Evolutionary conservation across 1,140 invertebrate species (phyloP), one percentile per base, ranked within the genome.

Genomic region (Anthonomus grandis): DNA sequence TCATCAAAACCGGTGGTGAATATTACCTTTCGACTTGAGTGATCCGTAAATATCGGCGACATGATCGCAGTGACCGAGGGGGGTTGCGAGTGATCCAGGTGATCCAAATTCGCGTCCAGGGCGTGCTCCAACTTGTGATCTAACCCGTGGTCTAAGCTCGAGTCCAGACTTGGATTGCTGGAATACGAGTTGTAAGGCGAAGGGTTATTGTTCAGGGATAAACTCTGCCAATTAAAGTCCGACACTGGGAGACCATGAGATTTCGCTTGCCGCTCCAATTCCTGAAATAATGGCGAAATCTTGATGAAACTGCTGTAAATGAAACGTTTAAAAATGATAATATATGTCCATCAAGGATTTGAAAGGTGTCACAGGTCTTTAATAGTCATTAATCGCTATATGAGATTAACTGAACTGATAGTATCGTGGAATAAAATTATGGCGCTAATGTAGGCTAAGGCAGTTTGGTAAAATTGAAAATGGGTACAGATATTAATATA

Each of bases 251-350:
- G 70, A 1, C 84, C 86, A 65, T 88, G 84, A 23, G 83, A 74
- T 63, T 86, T 83, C 0, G 83, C 86, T 64, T 86, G 82, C 22
- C 84, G 67, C 71, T 89, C 87, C 55, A 89, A 70, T 67, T 89
- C 86, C 80, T 89, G 74, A 66, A 64, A 63, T n/a, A n/a, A n/a
- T n/a, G n/a, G n/a, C n/a, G n/a, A n/a, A n/a, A n/a, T n/a, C n/a
- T n/a, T n/a, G n/a, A n/a, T n/a, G n/a, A n/a, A n/a, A n/a, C n/a
- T n/a, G n/a, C n/a, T n/a, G n/a, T n/a, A n/a, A n/a, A n/a, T n/a
- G n/a, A n/a, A n/a, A n/a, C n/a, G n/a, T n/a, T n/a, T n/a, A n/a
- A n/a, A n/a, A n/a, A n/a, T n/a, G n/a, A n/a, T n/a, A n/a, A n/a
- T n/a, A n/a, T n/a, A n/a, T n/a, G n/a, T n/a, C n/a, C n/a, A n/a